Evolutionary conservation across 2,888 invertebrate genomes (phyloP).

Genomic region (Apamea sordens): DNA sequence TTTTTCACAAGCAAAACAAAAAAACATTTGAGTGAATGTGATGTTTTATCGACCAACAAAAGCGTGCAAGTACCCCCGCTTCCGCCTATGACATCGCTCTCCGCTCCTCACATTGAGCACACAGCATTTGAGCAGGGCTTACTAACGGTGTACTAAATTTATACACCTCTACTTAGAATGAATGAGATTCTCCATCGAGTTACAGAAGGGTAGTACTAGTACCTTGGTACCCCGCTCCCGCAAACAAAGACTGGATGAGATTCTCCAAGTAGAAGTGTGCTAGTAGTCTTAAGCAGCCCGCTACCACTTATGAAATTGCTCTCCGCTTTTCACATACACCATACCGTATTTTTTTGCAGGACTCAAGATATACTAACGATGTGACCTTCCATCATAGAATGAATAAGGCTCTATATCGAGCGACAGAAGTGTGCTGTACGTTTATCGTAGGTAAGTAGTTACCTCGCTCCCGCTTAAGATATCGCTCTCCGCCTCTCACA

Average conservation of each 20-base stretch:
- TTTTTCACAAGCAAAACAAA: not conserved
- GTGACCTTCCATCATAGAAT: not conserved
- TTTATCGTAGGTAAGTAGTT: not conserved
- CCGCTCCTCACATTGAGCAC: not conserved
- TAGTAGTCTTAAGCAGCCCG: not conserved
- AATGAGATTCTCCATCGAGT: not conserved
- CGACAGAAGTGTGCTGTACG: not conserved
- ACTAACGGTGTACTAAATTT: not conserved
- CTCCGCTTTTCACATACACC: not conserved
- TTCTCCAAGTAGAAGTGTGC: not conserved
- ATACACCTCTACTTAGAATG: not conserved
- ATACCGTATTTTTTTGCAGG: too few species aligned
- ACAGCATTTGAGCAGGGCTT: not conserved
- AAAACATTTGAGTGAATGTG: not conserved
- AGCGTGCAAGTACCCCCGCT: not conserved
- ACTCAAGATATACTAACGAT: not conserved
- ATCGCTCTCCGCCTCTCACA: slow-evolving; percentile 51
- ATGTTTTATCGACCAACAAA: not conserved
- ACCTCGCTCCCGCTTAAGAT: slow-evolving; percentile 22
- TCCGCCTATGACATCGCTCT: slow-evolving; percentile 2
- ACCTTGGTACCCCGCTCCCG: not conserved
- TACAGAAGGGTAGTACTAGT: not conserved
- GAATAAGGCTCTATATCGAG: not conserved
- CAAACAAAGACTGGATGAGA: not conserved
- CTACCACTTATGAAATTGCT: slow-evolving; percentile 1